Base-by-base conservation (phyloP, 2,113 vertebrate species). In the Uria lomvia region DNA sequence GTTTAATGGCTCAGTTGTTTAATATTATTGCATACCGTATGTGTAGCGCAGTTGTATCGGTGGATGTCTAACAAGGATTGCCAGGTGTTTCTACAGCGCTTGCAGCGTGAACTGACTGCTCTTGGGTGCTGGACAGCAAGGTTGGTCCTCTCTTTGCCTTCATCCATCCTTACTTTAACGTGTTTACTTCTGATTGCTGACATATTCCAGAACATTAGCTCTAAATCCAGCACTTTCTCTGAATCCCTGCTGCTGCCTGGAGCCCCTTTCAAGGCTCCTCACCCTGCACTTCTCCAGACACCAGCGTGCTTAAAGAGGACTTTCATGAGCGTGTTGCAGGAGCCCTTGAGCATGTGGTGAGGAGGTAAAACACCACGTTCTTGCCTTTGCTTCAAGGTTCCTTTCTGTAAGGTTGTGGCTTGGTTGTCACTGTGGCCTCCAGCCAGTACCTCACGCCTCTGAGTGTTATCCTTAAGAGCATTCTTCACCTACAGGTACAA, bases 261-360 rank as follows among this genome's bases (percentile, higher is more conserved):
- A 63, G 68, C 30, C 12, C 29, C 27, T 74, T 74, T 63, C 24
- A 40, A 21, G 73, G 55, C 50, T 75, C 8, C 38, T 75, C 84
- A 49, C 17, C 42, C 43, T 68, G 34, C 9, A n/a, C 42, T 23
- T 27, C 29, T 56, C 66, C 36, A 38, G 49, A 38, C 26, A 15
- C 11, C 47, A 34, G 14, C 4, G 5, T 50, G 36, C 38, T 47
- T n/a, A n/a, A 36, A 43, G 53, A 85, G 53, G 49, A 40, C 23
- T 62, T 67, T 4, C 6, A 6, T 0, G 24, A 40, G 72, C 0
- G 0, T 0, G 2, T 40, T 42, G 56, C 13, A 5, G 20, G n/a
- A 53, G 24, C 47, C 27, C 49, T 10, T 30, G 50, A 30, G 66
- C 1, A 0, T 0, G 12, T 8, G 19, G 21, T 1, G 3, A n/a